phyloP scores from a whole-genome alignment of 2,113 vertebrate species.

The Haemorhous mexicanus region DNA sequence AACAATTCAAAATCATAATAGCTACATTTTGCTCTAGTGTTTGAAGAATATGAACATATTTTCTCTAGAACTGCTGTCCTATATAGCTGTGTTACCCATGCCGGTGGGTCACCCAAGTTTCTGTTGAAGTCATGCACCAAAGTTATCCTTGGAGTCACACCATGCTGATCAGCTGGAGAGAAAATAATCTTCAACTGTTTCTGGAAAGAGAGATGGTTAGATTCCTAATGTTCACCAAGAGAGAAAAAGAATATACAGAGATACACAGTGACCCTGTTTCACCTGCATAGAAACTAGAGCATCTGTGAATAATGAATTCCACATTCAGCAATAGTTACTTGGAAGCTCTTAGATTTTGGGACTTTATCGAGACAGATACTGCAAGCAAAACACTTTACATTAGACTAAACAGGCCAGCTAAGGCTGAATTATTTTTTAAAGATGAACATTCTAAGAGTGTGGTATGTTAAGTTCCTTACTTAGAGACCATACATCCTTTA shows the following conservation, averaged over 20 bases:
- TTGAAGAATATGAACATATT: not conserved
- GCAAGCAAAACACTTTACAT: not conserved
- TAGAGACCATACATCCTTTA: accelerated
- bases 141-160: not conserved
- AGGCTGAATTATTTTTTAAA: not conserved
- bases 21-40: not conserved
- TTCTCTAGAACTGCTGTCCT: not conserved
- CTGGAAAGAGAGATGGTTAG: not conserved
- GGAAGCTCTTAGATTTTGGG: not conserved
- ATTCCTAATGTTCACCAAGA: not conserved
- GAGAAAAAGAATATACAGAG: not conserved
- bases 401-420: not conserved
- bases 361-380: not conserved
- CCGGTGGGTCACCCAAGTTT: not conserved
- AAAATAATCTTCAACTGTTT: not conserved
- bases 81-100: not conserved
- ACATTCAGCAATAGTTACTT: not conserved
- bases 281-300: not conserved
- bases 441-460: not conserved
- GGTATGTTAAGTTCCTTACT: not conserved
- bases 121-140: not conserved
- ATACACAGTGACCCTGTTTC: not conserved
- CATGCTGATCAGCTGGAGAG: not conserved
- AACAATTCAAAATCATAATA: not conserved
- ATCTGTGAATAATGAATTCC: not conserved